phyloP scores from a whole-genome alignment of 37 sponge, comb jelly and placozoan species.

The Haliclona indistincta region DNA sequence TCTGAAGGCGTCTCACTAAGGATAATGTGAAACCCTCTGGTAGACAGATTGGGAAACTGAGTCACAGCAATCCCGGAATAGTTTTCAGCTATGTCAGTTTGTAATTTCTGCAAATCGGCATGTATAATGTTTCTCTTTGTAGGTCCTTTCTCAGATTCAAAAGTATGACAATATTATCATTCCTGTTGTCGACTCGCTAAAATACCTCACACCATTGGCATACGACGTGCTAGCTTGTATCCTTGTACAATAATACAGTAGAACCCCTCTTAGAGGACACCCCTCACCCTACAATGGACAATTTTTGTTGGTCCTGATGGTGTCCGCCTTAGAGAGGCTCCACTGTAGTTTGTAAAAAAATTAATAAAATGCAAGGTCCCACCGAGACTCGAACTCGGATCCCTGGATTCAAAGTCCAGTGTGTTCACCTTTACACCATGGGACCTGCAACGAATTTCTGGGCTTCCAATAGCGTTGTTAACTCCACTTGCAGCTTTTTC shows the following conservation, averaged over 20 bases:
- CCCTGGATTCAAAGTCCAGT: slow-evolving; percentile 92
- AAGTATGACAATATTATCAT: slow-evolving; percentile 92
- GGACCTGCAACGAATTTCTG: too few species aligned
- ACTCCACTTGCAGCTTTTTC: background rate
- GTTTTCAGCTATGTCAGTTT: slow-evolving; percentile 92
- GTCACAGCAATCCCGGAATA: slow-evolving; percentile 95
- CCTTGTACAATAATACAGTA: too few species aligned
- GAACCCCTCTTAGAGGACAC: too few species aligned
- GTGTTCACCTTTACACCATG: slow-evolving; percentile 92
- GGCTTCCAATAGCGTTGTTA: background rate
- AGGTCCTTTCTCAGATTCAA: slow-evolving; percentile 96
- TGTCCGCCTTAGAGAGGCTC: too few species aligned
- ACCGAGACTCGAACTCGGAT: slow-evolving; percentile 95
- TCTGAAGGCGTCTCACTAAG: slow-evolving; percentile 87
- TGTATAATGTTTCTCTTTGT: background rate
- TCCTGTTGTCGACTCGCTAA: slow-evolving; percentile 94
- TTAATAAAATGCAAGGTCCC: slow-evolving; percentile 71
- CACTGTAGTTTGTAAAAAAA: too few species aligned
- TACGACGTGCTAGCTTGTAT: slow-evolving; percentile 92
- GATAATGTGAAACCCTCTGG: slow-evolving; percentile 98
- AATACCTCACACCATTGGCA: slow-evolving; percentile 88
- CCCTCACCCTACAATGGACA: too few species aligned
- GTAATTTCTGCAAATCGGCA: background rate
- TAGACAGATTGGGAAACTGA: slow-evolving; percentile 90
- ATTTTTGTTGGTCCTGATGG: too few species aligned